These are phyloP conservation scores for Prionailurus viverrinus DNA, from an alignment of 2,113 vertebrate genomes.

Conservation along the genomic window DNA sequence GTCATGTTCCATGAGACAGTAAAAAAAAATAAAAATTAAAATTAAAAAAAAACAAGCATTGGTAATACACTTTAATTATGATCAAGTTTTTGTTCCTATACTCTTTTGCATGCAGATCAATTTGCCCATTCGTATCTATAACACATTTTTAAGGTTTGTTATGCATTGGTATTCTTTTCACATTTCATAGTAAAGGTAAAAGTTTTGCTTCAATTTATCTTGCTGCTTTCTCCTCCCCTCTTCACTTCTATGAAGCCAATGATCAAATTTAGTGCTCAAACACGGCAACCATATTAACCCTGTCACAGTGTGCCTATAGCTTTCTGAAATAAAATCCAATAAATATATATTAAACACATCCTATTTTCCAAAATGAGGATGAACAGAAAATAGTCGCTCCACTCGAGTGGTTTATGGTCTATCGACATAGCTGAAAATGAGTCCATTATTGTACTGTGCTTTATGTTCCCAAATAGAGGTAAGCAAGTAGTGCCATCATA, in stretches of 20 bases:
- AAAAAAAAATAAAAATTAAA: background rate
- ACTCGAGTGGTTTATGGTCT: background rate
- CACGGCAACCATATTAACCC: background rate
- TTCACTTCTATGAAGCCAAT: background rate
- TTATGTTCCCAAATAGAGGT: background rate
- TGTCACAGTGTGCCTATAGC: background rate
- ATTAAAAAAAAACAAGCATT: background rate
- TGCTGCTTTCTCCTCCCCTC: background rate
- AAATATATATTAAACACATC: background rate
- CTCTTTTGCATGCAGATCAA: background rate
- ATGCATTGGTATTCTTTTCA: background rate
- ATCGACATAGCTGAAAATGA: background rate
- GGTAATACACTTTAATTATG: background rate
- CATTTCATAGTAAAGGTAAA: background rate
- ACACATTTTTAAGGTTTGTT: background rate
- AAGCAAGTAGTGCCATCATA: background rate
- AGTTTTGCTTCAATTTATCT: background rate
- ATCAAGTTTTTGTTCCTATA: background rate
- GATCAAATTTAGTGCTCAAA: background rate
- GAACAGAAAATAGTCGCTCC: background rate
- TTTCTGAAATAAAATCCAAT: background rate
- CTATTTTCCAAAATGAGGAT: background rate
- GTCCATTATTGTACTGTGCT: rapidly evolving
- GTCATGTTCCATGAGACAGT: background rate
- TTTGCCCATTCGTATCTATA: background rate